These are phyloP conservation scores for Piscicola geometra DNA, from an alignment of 2,888 invertebrate genomes.

Conservation along the genomic window DNA sequence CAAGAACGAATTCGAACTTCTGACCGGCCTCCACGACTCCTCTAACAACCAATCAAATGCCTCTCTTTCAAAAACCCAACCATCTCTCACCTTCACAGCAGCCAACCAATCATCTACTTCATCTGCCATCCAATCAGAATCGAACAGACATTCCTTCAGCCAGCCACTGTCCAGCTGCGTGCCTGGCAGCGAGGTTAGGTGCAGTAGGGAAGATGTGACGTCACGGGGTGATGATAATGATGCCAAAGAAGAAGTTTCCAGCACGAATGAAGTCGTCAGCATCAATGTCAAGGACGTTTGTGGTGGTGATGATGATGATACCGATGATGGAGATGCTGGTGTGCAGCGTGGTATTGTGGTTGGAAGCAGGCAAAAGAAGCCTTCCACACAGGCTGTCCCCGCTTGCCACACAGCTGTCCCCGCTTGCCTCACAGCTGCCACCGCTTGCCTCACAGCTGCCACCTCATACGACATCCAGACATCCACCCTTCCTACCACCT, in stretches of 20 bases:
- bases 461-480: too few relatives aligned
- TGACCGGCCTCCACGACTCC: conserved; percentile 35
- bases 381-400: too few relatives aligned
- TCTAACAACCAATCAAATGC: conserved; percentile 3
- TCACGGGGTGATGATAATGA: background rate
- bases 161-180: background rate
- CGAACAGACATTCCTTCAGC: background rate
- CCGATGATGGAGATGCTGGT: too few relatives aligned
- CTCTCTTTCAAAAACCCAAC: too few relatives aligned
- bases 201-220: background rate
- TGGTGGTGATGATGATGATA: background rate
- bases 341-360: background rate
- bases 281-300: background rate
- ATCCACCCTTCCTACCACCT: too few relatives aligned
- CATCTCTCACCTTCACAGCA: background rate
- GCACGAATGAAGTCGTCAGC: background rate
- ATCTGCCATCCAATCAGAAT: background rate
- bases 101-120: too few relatives aligned
- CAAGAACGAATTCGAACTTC: conserved; percentile 43
- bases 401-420: too few relatives aligned
- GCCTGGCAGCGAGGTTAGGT: background rate
- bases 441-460: too few relatives aligned
- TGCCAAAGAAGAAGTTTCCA: background rate
- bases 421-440: too few relatives aligned
- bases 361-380: background rate